Percentiles rank a stretch among this genome's conserved stretches.
Conservation (phyloP, 2,113 vertebrate genomes). For the Colossoma macropomum region DNA sequence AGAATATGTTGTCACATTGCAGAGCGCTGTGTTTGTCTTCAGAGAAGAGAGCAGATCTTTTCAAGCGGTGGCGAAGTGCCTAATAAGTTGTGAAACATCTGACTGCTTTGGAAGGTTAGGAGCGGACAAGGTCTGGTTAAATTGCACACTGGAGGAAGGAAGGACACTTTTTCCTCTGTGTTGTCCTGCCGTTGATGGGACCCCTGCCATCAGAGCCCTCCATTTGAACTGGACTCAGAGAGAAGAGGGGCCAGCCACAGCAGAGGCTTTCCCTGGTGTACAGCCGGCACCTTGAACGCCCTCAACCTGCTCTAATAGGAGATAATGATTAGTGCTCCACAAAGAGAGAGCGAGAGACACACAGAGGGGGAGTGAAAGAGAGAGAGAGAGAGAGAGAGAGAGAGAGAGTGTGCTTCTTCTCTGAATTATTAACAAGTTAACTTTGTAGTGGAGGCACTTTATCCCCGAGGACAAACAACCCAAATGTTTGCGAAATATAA, state of each 20-base stretch:
- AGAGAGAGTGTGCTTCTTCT: conserved; percentile 64
- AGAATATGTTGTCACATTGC: too few species aligned
- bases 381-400: conserved; percentile 24
- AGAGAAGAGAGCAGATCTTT: too few species aligned
- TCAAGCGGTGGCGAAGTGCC: too few species aligned
- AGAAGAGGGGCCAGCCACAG: conserved; percentile 20
- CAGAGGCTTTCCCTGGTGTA: conserved; percentile 64
- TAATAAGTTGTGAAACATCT: too few species aligned
- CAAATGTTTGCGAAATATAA: conserved; percentile 99
- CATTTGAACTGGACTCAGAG: conserved; percentile 56
- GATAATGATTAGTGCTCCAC: conserved; percentile 80
- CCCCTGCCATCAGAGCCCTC: conserved; percentile 50
- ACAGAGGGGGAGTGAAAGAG: conserved; percentile 11
- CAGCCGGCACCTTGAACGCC: conserved; percentile 76
- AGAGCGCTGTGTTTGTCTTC: too few species aligned
- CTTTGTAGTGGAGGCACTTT: conserved; percentile 98
- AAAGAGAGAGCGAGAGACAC: too few species aligned
- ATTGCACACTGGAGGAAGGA: background rate
- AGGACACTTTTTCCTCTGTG: conserved; percentile 8
- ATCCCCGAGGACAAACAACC: conserved; percentile 98
- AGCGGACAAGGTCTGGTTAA: background rate
- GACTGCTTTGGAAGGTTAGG: background rate
- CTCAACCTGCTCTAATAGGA: conserved; percentile 80
- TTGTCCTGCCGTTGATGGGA: background rate
- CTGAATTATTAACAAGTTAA: conserved; percentile 95